These are phyloP conservation scores for Elgaria multicarinata DNA, from an alignment of 2,113 vertebrate species.

Conservation along the genomic window DNA sequence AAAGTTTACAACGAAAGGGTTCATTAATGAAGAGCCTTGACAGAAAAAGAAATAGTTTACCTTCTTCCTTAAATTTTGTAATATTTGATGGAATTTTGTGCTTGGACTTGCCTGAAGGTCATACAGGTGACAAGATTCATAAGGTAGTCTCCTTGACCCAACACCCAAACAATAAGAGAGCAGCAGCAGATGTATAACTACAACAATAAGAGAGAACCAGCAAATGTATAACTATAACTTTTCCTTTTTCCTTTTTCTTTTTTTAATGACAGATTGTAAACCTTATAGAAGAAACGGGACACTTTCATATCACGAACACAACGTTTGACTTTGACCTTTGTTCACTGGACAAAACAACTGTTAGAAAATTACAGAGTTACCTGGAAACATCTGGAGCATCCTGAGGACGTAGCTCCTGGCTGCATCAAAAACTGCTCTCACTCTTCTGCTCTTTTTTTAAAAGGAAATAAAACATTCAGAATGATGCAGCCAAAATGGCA, in stretches of 20 bases:
- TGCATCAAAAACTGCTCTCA: slow-evolving; percentile 72
- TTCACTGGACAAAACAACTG: slow-evolving; percentile 96
- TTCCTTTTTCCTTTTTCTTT: slow-evolving; percentile 32
- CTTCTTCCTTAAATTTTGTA: neutral
- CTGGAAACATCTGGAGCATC: slow-evolving; percentile 92
- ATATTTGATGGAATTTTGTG: neutral
- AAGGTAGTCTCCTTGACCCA: neutral
- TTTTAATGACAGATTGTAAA: slow-evolving; percentile 90
- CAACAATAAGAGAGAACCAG: slow-evolving; percentile 15
- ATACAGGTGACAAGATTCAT: neutral
- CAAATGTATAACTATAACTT: neutral
- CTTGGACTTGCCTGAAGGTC: neutral
- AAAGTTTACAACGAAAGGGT: neutral
- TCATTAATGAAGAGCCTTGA: neutral
- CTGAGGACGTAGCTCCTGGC: slow-evolving; percentile 83
- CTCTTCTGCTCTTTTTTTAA: slow-evolving; percentile 67
- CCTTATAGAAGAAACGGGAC: slow-evolving; percentile 98
- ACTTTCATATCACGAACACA: slow-evolving; percentile 99
- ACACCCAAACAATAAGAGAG: neutral
- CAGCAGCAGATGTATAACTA: slow-evolving; percentile 4
- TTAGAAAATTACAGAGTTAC: slow-evolving; percentile 97
- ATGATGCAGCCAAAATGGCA: slow-evolving; percentile 75
- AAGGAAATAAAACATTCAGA: slow-evolving; percentile 71
- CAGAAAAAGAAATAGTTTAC: neutral
- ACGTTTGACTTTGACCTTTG: slow-evolving; percentile 99